Base-by-base conservation (phyloP, 2,888 invertebrate species). In the Dryobotodes eremita region DNA sequence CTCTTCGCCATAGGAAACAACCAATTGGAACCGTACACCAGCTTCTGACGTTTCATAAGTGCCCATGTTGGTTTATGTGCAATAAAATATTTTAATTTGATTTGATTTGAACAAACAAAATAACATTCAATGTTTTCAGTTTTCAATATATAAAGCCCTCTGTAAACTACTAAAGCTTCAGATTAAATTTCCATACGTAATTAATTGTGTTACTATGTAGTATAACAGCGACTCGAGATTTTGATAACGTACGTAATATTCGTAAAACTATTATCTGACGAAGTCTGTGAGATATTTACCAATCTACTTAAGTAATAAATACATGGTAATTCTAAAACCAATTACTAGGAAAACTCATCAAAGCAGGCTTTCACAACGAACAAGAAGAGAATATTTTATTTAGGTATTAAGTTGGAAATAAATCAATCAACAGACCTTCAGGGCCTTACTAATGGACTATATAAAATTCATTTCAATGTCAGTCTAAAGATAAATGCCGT, bases 181-280 rank as follows among this genome's bases (percentile, higher is more conserved):
- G 53, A 78, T 78, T 48, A 62, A 2, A 62, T 72, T 70, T 48
- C 26, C 46, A 42, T 26, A 53, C 17, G 10, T 55, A 62, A 71
- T 78, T 71, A 80, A 80, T 61, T 46, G 42, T 80, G 31, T 78
- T 46, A 50, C 26, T 36, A 55, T 23, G n/a, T 59, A 69, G 15
- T 31, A n/a, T 57, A 8, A 20, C 20, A 80, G 36, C 20, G 20
- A 36, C 31, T 71, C 26, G 10, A 48, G n/a, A 71, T 48, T 55
- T 20, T 55, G 31, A 36, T n/a, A n/a, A n/a, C n/a, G n/a, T n/a
- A n/a, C n/a, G n/a, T n/a, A n/a, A n/a, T n/a, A n/a, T n/a, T n/a
- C 6, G 20, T 53, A 26, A 71, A 80, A 80, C 36, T 36, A 31
- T 31, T 71, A 55, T 36, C 26, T 48, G 36, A 55, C 55, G 36